Evolutionary conservation across 1,140 invertebrate genomes (phyloP), one percentile per base, ranked within the genome.

Genomic region (Glomeris maerens): DNA sequence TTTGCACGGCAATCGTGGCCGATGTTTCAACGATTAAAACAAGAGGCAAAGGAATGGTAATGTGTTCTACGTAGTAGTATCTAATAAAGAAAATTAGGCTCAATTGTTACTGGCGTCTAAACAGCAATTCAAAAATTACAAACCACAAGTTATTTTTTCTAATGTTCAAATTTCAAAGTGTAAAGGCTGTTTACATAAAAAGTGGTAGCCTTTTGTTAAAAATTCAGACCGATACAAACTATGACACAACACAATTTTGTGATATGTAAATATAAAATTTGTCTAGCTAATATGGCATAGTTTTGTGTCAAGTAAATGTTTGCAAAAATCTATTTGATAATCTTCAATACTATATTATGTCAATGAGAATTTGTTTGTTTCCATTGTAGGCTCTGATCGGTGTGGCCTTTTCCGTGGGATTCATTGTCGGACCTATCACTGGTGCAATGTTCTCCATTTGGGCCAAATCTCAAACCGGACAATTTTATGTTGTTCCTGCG

Each of bases 381-480:
- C 17, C 47, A 49, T 77, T 78, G 57, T 69, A 92, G 88, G 94
- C 95, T 17, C 66, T 97, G 27, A 83, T 98, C 52, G 95, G 95
- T 14, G 81, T 96, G 60, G 91, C 94, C 3, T 99, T 98, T 72
- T 97, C 93, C 0, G 69, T 98, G 49, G 94, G 92, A 14, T 99
- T 99, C 68, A 87, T 97, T 55, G 69, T 96, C 54, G 94, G 95
- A 0, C 95, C 94, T 22, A 72, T 91, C 60, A 89, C 97, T 60
- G 94, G 94, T 20, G 95, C 92, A 7, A 70, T 79, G 59, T 95
- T 97, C 70, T 81, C 91, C 1, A 74, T 77, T 56, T 79, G 75
- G 67, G 78, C 80, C 1, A 62, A 65, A 47, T 54, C 60, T 31
- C 68, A 67, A 45, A 69, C 71, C 36, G 75, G 72, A 26, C 64